These are phyloP conservation scores for Myopa tessellatipennis DNA, from an alignment of 2,888 invertebrate genomes.

Conservation along the genomic window DNA sequence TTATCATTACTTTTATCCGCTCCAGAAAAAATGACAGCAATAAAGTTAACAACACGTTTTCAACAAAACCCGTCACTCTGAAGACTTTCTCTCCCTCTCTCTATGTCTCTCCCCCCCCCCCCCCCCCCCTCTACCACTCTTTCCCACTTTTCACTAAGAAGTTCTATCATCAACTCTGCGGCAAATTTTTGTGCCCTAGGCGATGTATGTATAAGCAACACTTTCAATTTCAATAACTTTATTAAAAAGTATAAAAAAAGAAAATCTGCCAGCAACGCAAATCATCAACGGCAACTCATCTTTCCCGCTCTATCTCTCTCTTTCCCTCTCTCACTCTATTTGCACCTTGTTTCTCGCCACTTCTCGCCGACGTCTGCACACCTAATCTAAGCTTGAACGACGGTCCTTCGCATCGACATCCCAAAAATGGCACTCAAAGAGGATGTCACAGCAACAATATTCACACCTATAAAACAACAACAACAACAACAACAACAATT, in stretches of 20 bases:
- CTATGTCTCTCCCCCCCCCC: background rate
- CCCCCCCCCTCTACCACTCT: background rate
- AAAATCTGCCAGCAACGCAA: conserved; percentile 11
- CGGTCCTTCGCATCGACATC: too few relatives aligned
- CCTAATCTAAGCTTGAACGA: too few relatives aligned
- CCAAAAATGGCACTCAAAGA: background rate
- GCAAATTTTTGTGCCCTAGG: background rate
- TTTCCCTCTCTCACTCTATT: too few relatives aligned
- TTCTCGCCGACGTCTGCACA: too few relatives aligned
- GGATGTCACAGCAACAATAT: conserved; percentile 13
- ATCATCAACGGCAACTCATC: background rate
- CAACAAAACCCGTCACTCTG: too few relatives aligned
- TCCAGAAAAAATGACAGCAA: too few relatives aligned
- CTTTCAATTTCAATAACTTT: conserved; percentile 33
- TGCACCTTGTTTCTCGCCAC: too few relatives aligned
- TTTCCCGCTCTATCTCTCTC: background rate
- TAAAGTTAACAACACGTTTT: too few relatives aligned
- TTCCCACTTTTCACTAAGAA: too few relatives aligned
- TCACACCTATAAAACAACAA: background rate
- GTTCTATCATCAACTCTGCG: background rate
- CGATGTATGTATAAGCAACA: conserved; percentile 20
- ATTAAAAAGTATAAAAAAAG: conserved; percentile 20
- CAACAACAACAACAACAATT: conserved; percentile 19
- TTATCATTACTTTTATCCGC: too few relatives aligned
- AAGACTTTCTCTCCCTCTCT: background rate